Evolutionary conservation across 2,113 vertebrate species (phyloP), one percentile per base, ranked within the genome.

Genomic region (Carettochelys insculpta): DNA sequence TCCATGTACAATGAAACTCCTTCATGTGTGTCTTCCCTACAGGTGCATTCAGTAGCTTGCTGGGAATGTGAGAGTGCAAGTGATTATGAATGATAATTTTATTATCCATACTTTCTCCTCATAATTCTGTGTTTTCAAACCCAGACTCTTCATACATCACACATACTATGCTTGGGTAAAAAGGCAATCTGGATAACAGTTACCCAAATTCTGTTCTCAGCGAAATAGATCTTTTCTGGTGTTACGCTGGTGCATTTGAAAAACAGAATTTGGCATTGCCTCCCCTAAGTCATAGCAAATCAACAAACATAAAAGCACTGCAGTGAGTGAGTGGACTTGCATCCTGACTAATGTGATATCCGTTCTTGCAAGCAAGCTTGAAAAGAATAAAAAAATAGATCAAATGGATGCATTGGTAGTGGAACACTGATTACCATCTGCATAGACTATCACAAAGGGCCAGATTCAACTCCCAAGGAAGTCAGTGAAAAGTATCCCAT

Each of bases 321-420:
- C 50, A 20, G 27, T 11, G 45, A 78, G 83, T 7, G 25, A 48
- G 47, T 54, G 52, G 79, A 53, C 77, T 90, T 89, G 48, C n/a
- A 19, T 78, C 73, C 77, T 81, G 73, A 29, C 51, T 77, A 85
- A 56, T 54, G 53, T 0, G 25, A 65, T 53, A 77, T 80, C 51
- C 1, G 1, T 3, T 2, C 52, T 47, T 76, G 73, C n/a, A 76
- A 1, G 2, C 65, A 77, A 94, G 84, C 86, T 53, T 89, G 52
- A 41, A 27, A 61, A 48, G 65, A 90, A 75, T 75, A 77, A 92
- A 94, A 86, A 86, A 84, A n/a, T 9, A 86, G 88, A 90, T 89
- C 65, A 80, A 68, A 61, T 29, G 34, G 71, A 68, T 93, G 88
- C 88, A 93, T 41, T 90, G 14, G 65, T 77, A 88, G 81, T 75